Conservation (phyloP, 2,113 vertebrate genomes). For the Passer domesticus region DNA sequence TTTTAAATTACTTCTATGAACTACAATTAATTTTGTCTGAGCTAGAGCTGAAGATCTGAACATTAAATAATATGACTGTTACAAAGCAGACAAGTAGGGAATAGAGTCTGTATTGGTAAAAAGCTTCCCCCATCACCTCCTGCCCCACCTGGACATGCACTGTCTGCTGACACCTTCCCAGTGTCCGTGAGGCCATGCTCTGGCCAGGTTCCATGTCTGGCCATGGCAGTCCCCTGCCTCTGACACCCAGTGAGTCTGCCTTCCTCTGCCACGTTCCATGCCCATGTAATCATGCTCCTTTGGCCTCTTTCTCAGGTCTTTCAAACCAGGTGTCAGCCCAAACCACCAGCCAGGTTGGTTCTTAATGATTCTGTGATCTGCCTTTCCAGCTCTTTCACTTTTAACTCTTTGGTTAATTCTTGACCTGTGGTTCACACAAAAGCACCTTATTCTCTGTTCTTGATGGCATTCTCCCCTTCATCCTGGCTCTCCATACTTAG, state of each 20-base stretch:
- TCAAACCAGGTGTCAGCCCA: not conserved
- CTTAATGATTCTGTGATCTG: not conserved
- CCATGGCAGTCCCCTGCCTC: not conserved
- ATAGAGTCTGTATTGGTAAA: not conserved
- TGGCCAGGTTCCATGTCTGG: not conserved
- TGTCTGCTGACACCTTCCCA: not conserved
- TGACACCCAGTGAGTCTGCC: not conserved
- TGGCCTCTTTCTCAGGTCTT: not conserved
- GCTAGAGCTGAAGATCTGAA: not conserved
- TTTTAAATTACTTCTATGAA: not conserved
- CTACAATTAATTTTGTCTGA: not conserved
- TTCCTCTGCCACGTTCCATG: too few relatives aligned
- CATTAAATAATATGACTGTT: not conserved
- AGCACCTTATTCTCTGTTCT: not conserved
- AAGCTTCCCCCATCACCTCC: rapidly evolving
- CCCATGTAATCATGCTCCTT: rapidly evolving
- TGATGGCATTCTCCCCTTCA: not conserved
- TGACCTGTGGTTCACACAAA: not conserved
- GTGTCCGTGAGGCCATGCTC: rapidly evolving
- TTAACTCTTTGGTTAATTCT: not conserved
- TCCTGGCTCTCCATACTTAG: not conserved
- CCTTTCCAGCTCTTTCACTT: not conserved
- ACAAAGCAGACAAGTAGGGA: not conserved
- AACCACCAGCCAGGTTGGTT: rapidly evolving
- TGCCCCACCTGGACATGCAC: rapidly evolving